These are phyloP conservation scores for Drosophila teissieri DNA, from an alignment of 1,140 invertebrate species.

Conservation along the genomic window DNA sequence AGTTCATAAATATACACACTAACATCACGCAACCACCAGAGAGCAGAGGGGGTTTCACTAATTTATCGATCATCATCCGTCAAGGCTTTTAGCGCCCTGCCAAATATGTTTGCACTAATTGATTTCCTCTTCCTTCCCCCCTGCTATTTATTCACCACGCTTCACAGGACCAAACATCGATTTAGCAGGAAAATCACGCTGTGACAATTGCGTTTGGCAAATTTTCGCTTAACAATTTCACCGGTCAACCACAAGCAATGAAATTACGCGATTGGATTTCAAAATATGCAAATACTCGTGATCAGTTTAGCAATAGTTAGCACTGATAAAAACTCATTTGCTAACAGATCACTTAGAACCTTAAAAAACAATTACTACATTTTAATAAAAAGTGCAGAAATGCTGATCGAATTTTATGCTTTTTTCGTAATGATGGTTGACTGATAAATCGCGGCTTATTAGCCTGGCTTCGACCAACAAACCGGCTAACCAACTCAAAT, in stretches of 20 bases:
- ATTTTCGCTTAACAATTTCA: constrained; percentile 60
- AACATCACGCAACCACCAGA: constrained; percentile 17
- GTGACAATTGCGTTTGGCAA: constrained; percentile 70
- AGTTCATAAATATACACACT: constrained; percentile 36
- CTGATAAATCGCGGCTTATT: constrained; percentile 73
- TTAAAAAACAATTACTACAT: neutral
- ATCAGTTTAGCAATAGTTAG: constrained; percentile 12
- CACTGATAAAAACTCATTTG: constrained; percentile 21
- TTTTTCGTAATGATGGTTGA: constrained; percentile 11
- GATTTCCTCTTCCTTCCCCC: constrained; percentile 50
- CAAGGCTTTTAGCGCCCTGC: constrained; percentile 51
- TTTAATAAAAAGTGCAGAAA: neutral
- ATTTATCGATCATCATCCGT: constrained; percentile 71
- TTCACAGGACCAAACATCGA: constrained; percentile 14
- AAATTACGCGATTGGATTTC: constrained; percentile 50
- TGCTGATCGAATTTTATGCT: neutral
- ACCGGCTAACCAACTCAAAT: constrained; percentile 57
- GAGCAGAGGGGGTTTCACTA: constrained; percentile 12
- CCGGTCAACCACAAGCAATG: constrained; percentile 43
- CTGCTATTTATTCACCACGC: neutral
- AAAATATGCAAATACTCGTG: constrained; percentile 34
- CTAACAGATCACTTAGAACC: neutral
- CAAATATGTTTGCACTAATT: constrained; percentile 73
- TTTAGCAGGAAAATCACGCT: constrained; percentile 27
- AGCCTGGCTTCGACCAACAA: constrained; percentile 41